Conservation (phyloP, 2,888 invertebrate genomes). For the Isoperla grammatica region DNA sequence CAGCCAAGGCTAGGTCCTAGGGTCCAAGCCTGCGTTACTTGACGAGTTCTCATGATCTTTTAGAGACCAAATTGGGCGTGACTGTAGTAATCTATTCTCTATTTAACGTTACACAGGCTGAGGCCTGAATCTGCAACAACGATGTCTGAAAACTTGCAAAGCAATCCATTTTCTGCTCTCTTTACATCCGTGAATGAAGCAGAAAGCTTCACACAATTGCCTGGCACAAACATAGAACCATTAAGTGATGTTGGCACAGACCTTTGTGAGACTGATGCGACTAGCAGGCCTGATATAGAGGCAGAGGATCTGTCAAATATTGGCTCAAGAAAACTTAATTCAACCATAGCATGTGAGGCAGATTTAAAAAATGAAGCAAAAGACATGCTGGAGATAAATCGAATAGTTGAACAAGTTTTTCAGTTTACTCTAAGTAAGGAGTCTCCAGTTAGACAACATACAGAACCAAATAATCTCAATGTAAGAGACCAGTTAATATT, state of each 20-base stretch:
- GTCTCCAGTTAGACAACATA: slow-evolving; percentile 38
- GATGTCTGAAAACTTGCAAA: slow-evolving; percentile 42
- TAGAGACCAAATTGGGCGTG: too few relatives aligned
- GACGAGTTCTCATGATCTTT: too few relatives aligned
- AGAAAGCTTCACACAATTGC: slow-evolving; percentile 34
- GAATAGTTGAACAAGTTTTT: slow-evolving; percentile 64
- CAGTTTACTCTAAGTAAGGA: slow-evolving; percentile 60
- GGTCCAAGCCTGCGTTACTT: too few relatives aligned
- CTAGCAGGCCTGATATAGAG: background rate
- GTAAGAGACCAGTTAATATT: slow-evolving; percentile 43
- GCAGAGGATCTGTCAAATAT: slow-evolving; percentile 10
- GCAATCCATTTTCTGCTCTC: slow-evolving; percentile 45
- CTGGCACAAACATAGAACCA: too few relatives aligned
- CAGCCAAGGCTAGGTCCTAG: too few relatives aligned
- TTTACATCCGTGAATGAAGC: slow-evolving; percentile 40
- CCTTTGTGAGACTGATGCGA: too few relatives aligned
- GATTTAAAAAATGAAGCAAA: slow-evolving; percentile 30
- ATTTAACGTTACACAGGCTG: too few relatives aligned
- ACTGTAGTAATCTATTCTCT: too few relatives aligned
- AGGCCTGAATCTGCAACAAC: too few relatives aligned
- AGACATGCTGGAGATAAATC: slow-evolving; percentile 44
- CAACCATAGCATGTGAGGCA: slow-evolving; percentile 16
- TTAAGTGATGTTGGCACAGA: too few relatives aligned
- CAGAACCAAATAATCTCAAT: slow-evolving; percentile 43
- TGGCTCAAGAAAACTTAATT: background rate